These are phyloP conservation scores for Euspilapteryx auroguttella DNA, from an alignment of 2,888 invertebrate species.

Conservation along the genomic window DNA sequence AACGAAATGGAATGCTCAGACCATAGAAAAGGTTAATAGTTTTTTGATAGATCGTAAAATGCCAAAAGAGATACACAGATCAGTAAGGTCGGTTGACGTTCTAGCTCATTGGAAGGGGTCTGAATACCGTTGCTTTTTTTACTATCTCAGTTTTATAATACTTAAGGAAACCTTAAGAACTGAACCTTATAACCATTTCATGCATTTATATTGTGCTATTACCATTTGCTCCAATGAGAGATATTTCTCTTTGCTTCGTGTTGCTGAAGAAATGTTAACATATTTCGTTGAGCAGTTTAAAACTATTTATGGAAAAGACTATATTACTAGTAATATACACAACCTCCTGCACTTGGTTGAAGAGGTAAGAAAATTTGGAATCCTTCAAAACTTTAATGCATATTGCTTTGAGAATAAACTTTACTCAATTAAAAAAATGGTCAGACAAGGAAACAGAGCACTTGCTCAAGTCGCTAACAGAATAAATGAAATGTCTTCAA, in stretches of 20 bases:
- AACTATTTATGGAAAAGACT: slow-evolving; percentile 8
- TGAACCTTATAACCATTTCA: slow-evolving; percentile 8
- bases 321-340: slow-evolving; percentile 10
- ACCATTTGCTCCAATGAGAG: slow-evolving; percentile 9
- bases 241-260: slow-evolving; percentile 5
- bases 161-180: slow-evolving; percentile 6
- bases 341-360: slow-evolving; percentile 8
- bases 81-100: slow-evolving; percentile 8
- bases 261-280: slow-evolving; percentile 8
- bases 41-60: slow-evolving; percentile 6
- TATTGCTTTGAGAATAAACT: slow-evolving; percentile 5
- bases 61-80: slow-evolving; percentile 10
- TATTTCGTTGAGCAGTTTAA: slow-evolving; percentile 8
- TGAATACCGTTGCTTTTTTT: slow-evolving; percentile 10
- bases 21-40: slow-evolving; percentile 6
- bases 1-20: slow-evolving; percentile 9
- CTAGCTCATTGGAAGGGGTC: slow-evolving; percentile 10
- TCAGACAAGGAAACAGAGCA: slow-evolving; percentile 7
- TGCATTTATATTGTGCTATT: slow-evolving; percentile 8
- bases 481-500: no score
- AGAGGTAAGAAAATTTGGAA: slow-evolving; percentile 8
- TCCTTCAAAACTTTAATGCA: slow-evolving; percentile 6
- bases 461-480: slow-evolving; percentile 8
- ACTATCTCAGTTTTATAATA: slow-evolving; percentile 9
- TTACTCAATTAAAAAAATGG: slow-evolving; percentile 3